Percentiles rank a stretch among this genome's conserved stretches.
Evolutionary conservation across 37 sponge, comb jelly and placozoan genomes (phyloP).

Genomic region (Oopsacas minuta): DNA sequence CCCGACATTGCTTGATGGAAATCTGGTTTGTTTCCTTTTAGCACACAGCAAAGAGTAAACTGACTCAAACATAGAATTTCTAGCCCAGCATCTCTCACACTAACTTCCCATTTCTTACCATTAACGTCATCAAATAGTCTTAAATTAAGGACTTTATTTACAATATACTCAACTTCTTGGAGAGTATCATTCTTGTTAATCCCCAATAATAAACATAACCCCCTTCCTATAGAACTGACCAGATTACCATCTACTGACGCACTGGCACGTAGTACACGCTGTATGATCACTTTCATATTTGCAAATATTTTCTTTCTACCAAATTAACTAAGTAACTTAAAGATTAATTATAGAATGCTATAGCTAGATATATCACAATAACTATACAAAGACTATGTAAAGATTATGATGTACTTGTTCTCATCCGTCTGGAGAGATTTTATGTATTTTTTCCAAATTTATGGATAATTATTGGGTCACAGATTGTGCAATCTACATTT

Average conservation of each 20-base stretch:
- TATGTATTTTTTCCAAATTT: too few species aligned
- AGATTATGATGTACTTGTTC: too few species aligned
- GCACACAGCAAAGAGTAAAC: constrained; percentile 90
- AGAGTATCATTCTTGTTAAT: constrained; percentile 57
- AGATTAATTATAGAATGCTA: too few species aligned
- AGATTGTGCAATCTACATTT: too few species aligned
- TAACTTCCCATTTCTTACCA: constrained; percentile 65
- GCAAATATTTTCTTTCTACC: not conserved
- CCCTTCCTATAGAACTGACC: constrained; percentile 72
- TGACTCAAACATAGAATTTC: constrained; percentile 87
- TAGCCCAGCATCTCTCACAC: constrained; percentile 59
- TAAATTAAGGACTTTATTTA: constrained; percentile 57
- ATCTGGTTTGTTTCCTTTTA: constrained; percentile 98
- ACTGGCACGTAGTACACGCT: not conserved
- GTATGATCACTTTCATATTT: not conserved
- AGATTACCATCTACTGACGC: constrained; percentile 57
- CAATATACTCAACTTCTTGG: constrained; percentile 76
- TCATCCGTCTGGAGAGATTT: too few species aligned
- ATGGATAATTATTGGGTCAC: too few species aligned
- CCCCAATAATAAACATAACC: constrained; percentile 80
- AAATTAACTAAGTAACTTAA: too few species aligned
- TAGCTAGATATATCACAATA: too few species aligned
- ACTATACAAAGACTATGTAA: too few species aligned
- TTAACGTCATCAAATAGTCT: constrained; percentile 60
- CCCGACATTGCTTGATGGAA: constrained; percentile 80